Percentiles rank a stretch among this genome's conserved stretches.
Conservation (phyloP, 2,888 invertebrate genomes). For the Heteromyza rotundicornis region DNA sequence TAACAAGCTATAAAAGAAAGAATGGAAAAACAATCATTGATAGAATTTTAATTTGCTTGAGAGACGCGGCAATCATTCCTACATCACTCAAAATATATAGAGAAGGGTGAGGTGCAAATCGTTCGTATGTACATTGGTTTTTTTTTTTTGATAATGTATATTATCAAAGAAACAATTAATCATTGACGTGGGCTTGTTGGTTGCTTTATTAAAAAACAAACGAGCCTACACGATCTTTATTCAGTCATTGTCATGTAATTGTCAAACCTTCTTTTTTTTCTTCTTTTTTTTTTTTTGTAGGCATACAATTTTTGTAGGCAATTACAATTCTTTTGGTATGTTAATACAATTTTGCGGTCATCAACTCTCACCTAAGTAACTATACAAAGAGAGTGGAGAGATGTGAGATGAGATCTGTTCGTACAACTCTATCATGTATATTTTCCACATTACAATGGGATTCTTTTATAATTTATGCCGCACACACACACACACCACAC, state of each 20-base stretch:
- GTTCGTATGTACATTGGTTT: slow-evolving; percentile 26
- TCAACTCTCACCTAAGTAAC: slow-evolving; percentile 19
- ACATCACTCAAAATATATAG: no score
- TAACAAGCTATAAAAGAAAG: slow-evolving; percentile 25
- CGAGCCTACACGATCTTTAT: no score
- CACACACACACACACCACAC: no score
- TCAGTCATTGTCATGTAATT: no score
- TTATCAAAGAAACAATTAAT: slow-evolving; percentile 53
- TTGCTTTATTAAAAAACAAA: background rate
- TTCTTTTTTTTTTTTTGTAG: slow-evolving; percentile 9
- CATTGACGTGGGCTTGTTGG: slow-evolving; percentile 38
- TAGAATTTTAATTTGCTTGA: slow-evolving; percentile 50
- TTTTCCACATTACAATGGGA: background rate
- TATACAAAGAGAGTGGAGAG: background rate
- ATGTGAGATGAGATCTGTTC: no score
- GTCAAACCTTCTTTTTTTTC: background rate
- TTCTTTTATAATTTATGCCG: no score
- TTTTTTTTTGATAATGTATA: no score
- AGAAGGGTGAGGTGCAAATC: slow-evolving; percentile 19
- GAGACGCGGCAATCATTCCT: no score
- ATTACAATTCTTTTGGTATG: slow-evolving; percentile 52
- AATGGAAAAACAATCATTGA: no score
- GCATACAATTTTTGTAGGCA: slow-evolving; percentile 23
- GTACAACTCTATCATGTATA: background rate
- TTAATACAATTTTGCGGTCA: slow-evolving; percentile 46